Conservation (phyloP, 1,140 invertebrate species). For the Pogonomyrmex californicus region DNA sequence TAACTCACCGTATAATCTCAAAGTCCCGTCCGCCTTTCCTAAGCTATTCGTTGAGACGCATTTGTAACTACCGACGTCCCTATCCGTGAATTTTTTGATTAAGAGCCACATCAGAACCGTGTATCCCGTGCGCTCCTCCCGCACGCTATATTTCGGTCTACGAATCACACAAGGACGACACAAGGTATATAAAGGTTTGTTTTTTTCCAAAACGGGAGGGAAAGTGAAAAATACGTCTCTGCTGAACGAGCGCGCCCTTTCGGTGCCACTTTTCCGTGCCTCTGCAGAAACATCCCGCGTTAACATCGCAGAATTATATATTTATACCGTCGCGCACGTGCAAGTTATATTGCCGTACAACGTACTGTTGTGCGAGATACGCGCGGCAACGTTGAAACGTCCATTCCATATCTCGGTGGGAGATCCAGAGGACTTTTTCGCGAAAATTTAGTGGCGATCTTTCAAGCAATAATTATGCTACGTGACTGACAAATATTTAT, state of each 20-base stretch:
- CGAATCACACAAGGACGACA: slow-evolving; percentile 69
- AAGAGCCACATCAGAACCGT: slow-evolving; percentile 94
- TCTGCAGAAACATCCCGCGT: not conserved
- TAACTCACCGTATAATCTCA: slow-evolving; percentile 94
- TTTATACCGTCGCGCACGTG: not conserved
- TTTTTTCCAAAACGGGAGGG: not conserved
- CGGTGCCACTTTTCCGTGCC: not conserved
- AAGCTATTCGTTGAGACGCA: slow-evolving; percentile 96
- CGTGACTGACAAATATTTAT: not conserved
- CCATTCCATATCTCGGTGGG: not conserved
- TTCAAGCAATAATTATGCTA: not conserved
- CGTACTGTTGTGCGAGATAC: too few species aligned
- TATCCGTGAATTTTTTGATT: slow-evolving; percentile 92
- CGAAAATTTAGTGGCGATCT: not conserved
- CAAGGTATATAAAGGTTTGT: not conserved
- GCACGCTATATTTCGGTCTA: slow-evolving; percentile 94
- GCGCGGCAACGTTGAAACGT: not conserved
- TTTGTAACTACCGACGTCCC: slow-evolving; percentile 95
- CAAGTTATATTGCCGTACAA: not conserved
- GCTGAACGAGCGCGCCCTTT: not conserved
- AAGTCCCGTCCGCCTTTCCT: slow-evolving; percentile 94
- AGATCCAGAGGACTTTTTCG: not conserved
- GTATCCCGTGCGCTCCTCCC: slow-evolving; percentile 92
- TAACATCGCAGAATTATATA: not conserved
- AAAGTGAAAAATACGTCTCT: not conserved